These are phyloP conservation scores for Megaleporinus macrocephalus DNA, from an alignment of 2,113 vertebrate genomes.

Conservation along the genomic window DNA sequence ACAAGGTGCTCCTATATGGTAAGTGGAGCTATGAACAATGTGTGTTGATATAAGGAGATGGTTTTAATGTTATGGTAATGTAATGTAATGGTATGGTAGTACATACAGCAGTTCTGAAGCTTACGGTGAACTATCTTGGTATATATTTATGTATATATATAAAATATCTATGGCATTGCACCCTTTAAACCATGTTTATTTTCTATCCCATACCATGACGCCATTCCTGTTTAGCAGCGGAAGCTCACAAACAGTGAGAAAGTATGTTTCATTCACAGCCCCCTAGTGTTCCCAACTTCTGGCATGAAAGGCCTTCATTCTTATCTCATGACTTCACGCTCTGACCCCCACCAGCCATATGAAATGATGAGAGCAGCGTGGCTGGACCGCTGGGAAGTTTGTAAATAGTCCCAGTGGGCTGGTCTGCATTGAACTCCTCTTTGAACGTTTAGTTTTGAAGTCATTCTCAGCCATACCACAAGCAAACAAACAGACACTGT, in stretches of 20 bases:
- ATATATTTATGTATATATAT: no score
- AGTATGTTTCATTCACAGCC: not conserved
- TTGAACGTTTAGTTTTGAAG: no score
- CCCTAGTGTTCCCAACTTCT: not conserved
- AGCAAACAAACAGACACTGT: no score
- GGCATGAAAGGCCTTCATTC: constrained; percentile 2
- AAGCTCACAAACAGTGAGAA: not conserved
- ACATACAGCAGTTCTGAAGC: no score
- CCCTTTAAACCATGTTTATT: not conserved
- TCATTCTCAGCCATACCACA: no score
- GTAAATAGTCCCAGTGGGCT: not conserved
- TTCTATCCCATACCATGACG: not conserved
- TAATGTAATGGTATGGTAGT: no score
- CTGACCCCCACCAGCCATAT: not conserved
- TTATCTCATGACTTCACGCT: constrained; percentile 26
- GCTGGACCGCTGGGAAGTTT: not conserved
- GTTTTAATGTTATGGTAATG: no score
- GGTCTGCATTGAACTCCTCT: not conserved
- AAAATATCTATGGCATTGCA: no score
- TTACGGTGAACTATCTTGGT: no score
- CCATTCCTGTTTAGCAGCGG: not conserved
- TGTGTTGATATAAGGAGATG: no score
- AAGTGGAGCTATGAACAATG: no score
- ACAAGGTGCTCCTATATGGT: no score
- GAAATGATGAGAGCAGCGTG: not conserved